A percentile compares a stretch with the other conserved stretches of the same genome.
Conservation (phyloP, 2,888 invertebrate species). For the Agriopis aurantiaria region DNA sequence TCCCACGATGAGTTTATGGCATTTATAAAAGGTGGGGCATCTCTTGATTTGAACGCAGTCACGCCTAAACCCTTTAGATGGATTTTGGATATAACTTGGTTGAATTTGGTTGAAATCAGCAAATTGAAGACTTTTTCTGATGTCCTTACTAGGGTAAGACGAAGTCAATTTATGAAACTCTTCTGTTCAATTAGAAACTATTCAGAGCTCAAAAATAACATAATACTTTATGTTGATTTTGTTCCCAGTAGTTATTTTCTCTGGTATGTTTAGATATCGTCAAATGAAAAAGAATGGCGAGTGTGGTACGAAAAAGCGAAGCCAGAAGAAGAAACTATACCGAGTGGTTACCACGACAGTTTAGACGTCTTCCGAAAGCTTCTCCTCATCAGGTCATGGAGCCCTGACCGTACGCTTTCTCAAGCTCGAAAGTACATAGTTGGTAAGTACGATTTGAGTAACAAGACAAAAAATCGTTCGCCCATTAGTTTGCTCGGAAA, state of each 20-base stretch:
- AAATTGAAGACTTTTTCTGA: constrained; percentile 93
- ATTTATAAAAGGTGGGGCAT: constrained; percentile 98
- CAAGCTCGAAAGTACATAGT: constrained; percentile 97
- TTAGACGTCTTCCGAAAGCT: constrained; percentile 96
- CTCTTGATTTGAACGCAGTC: constrained; percentile 96
- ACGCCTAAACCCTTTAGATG: constrained; percentile 96
- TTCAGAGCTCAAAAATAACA: too few relatives aligned
- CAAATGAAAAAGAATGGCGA: constrained; percentile 95
- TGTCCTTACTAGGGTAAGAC: constrained; percentile 90
- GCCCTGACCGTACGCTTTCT: constrained; percentile 97
- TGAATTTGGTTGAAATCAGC: constrained; percentile 97
- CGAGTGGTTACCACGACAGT: constrained; percentile 94
- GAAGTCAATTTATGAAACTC: constrained; percentile 12
- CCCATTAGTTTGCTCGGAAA: background rate
- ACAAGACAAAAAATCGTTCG: background rate
- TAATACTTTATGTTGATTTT: background rate
- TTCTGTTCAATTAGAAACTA: too few relatives aligned
- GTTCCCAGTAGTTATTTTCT: background rate
- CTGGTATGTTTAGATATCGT: constrained; percentile 87
- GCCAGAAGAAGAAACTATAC: constrained; percentile 96
- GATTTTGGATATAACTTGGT: constrained; percentile 98
- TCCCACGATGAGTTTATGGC: constrained; percentile 97
- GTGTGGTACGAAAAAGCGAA: constrained; percentile 96
- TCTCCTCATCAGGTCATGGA: constrained; percentile 96
- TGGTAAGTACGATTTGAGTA: constrained; percentile 78